Evolutionary conservation across 64 coral and sea anemone species (phyloP).

Genomic region (Montipora capricornis): DNA sequence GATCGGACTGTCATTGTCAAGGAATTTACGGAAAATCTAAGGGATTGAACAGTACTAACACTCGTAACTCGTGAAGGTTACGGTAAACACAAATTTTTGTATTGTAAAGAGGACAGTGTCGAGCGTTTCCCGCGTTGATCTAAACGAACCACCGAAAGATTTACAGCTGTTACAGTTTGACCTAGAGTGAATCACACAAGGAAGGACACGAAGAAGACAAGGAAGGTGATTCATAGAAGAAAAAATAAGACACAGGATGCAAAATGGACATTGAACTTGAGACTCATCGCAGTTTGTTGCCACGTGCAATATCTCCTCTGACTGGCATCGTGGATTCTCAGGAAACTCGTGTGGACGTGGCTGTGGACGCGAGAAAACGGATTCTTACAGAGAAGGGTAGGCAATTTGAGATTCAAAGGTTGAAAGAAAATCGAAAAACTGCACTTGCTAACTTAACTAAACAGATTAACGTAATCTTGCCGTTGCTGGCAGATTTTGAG

Average conservation of each 20-base stretch:
- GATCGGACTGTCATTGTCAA: background rate
- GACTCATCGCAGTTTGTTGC: background rate
- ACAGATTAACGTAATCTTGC: slow-evolving; percentile 72
- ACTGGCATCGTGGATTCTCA: slow-evolving; percentile 6
- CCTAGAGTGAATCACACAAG: background rate
- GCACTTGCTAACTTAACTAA: slow-evolving; percentile 68
- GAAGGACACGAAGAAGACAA: slow-evolving; percentile 10
- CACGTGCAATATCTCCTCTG: slow-evolving; percentile 5
- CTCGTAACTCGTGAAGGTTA: background rate
- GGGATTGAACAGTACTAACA: slow-evolving; percentile 2
- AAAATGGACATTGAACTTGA: slow-evolving; percentile 4
- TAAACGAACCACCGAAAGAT: background rate
- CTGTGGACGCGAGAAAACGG: slow-evolving; percentile 37
- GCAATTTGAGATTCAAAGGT: slow-evolving; percentile 57
- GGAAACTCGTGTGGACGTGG: slow-evolving; percentile 1
- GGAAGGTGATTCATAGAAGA: background rate
- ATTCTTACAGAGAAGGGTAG: slow-evolving; percentile 71
- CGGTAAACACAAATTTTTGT: background rate
- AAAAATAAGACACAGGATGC: background rate
- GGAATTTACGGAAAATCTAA: slow-evolving; percentile 7
- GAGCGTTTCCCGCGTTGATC: slow-evolving; percentile 5
- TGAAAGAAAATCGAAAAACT: slow-evolving; percentile 61
- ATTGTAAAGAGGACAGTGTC: slow-evolving; percentile 12
- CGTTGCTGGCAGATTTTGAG: slow-evolving; percentile 44
- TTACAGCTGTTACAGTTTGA: background rate